Evolutionary conservation across 2,797 vertebrate species (phyloP), one percentile per base, ranked within the genome.

Genomic region (Eulemur mongoz): DNA sequence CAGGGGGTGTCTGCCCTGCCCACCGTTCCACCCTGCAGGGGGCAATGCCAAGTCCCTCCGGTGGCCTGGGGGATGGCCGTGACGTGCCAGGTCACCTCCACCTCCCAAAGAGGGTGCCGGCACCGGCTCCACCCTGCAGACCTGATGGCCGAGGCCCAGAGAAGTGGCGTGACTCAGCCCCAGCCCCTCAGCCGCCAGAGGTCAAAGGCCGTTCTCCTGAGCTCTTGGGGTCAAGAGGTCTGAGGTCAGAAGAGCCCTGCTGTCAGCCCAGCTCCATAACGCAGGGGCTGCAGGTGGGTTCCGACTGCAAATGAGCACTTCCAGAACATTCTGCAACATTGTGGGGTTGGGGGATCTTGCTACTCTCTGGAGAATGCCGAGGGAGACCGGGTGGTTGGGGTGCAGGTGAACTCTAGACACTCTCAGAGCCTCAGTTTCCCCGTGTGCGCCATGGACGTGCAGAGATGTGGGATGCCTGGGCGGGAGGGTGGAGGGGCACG

Each of bases 261-360:
- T 15, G 61, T 52, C 20, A 79, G 48, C 35, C 50, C 9, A 35
- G 40, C 30, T 32, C 18, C 15, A 22, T 11, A 50, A 15, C 43
- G 22, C 79, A 48, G 75, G 52, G 59, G 10, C 57, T n/a, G 10
- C 83, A 69, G 50, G 54, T 72, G 23, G n/a, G 50, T 75, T 72
- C 63, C 40, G 38, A 83, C 3, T 8, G 18, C 54, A 50, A 92
- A 27, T 18, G 76, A 78, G 23, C 45, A 61, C 52, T 76, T 87
- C 38, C 2, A 4, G 63, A 92, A 92, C 45, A 63, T 92, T 93
- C 78, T 45, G 38, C 86, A 94, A 82, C 14, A n/a, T 92, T 63
- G 54, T 79, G 43, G 52, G 4, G 2, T 17, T 4, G 32, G 69
- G 18, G 9, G 7, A 63, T 35, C 72, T 75, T 30, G 50, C 38